phyloP scores from a whole-genome alignment of 2,113 vertebrate genomes.

The Xyliphius kryptos region DNA sequence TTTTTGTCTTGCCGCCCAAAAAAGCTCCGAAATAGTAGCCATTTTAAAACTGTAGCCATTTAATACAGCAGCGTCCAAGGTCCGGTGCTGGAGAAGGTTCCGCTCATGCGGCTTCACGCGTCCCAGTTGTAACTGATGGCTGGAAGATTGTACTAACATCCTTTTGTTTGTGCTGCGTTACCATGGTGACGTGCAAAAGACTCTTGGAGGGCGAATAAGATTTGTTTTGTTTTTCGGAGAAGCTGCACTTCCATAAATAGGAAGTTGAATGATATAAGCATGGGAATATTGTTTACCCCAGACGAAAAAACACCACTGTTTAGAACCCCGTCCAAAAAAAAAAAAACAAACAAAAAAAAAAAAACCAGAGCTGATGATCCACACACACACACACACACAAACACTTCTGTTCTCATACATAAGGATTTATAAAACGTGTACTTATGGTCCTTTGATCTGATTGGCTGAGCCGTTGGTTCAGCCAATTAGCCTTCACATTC shows the following conservation, averaged over 20 bases:
- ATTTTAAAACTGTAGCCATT: not conserved
- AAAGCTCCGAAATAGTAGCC: not conserved
- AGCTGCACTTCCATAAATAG: conserved; percentile 62
- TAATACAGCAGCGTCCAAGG: not conserved
- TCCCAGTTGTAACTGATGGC: not conserved
- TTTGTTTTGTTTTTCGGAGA: conserved; percentile 7
- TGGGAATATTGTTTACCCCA: conserved; percentile 53
- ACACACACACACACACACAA: too few species aligned
- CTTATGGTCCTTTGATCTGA: too few species aligned
- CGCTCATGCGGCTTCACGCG: not conserved
- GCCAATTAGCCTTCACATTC: too few species aligned
- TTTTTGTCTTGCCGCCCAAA: not conserved
- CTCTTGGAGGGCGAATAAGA: not conserved
- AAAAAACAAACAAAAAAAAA: not conserved
- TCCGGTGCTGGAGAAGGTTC: not conserved
- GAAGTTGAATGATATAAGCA: conserved; percentile 53
- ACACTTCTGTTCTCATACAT: too few species aligned
- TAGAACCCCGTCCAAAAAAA: too few species aligned
- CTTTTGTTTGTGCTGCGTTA: not conserved
- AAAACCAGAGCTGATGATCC: conserved; percentile 38
- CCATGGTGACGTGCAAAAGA: conserved; percentile 1
- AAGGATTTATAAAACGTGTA: too few species aligned
- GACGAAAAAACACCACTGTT: not conserved
- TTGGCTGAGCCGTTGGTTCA: too few species aligned
- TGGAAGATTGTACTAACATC: not conserved